Evolutionary conservation across 2,113 vertebrate genomes (phyloP).

Genomic region (Chascanopsetta lugubris): DNA sequence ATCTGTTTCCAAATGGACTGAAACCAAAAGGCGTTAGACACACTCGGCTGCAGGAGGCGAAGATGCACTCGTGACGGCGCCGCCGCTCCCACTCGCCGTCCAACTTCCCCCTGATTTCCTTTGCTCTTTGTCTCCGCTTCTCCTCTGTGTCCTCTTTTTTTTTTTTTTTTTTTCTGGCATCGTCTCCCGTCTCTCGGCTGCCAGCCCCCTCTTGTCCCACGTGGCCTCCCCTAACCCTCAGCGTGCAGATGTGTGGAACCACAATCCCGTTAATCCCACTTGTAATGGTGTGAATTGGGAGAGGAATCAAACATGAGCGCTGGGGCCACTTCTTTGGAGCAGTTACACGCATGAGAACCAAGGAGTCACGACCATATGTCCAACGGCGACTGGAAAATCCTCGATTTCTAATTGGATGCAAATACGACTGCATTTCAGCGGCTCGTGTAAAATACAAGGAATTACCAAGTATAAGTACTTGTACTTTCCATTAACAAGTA

Average conservation of each 20-base stretch:
- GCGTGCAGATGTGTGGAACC: slow-evolving; percentile 39
- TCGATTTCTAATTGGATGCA: slow-evolving; percentile 26
- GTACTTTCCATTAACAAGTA: too few relatives aligned
- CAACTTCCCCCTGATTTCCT: slow-evolving; percentile 34
- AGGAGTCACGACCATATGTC: slow-evolving; percentile 40
- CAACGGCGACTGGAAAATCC: slow-evolving; percentile 22
- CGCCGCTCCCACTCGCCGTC: slow-evolving; percentile 40
- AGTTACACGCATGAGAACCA: slow-evolving; percentile 45
- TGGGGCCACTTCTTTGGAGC: slow-evolving; percentile 58
- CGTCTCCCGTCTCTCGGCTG: slow-evolving; percentile 23
- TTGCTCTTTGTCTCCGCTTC: slow-evolving; percentile 25
- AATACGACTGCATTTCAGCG: slow-evolving; percentile 7
- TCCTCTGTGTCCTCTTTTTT: slow-evolving; percentile 9
- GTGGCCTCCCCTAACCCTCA: slow-evolving; percentile 39
- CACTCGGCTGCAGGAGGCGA: slow-evolving; percentile 27
- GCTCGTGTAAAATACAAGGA: neutral
- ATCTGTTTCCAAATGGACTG: slow-evolving; percentile 57
- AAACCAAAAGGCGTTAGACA: slow-evolving; percentile 65
- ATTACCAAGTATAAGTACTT: neutral
- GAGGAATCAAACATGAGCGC: slow-evolving; percentile 61
- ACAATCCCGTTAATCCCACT: slow-evolving; percentile 72
- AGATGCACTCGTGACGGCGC: slow-evolving; percentile 44
- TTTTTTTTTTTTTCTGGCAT: slow-evolving; percentile 54
- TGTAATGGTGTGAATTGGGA: slow-evolving; percentile 74
- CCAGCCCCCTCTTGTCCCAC: slow-evolving; percentile 68